These are phyloP conservation scores for Seriola rivoliana DNA, from an alignment of 2,113 vertebrate genomes.

Conservation along the genomic window DNA sequence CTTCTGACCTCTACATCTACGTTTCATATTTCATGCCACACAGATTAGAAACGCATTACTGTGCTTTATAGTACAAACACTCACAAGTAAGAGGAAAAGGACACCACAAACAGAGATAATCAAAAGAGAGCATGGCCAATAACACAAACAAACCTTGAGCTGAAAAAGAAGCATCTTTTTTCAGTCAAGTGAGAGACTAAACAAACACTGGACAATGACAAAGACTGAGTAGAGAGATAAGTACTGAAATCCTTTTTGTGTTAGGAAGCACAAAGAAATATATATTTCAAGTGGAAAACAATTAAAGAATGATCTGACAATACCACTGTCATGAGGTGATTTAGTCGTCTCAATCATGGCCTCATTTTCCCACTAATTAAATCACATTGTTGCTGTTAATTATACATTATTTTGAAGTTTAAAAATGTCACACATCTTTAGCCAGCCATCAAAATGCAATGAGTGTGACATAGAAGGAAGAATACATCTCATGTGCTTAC, in stretches of 20 bases:
- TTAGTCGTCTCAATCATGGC: neutral
- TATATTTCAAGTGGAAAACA: neutral
- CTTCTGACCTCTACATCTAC: neutral
- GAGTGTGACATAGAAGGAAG: neutral
- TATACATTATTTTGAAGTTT: neutral
- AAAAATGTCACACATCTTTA: neutral
- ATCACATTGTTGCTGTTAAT: neutral
- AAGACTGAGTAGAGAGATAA: neutral
- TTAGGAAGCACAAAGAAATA: neutral
- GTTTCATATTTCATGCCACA: neutral
- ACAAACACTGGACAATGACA: neutral
- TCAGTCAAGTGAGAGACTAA: neutral
- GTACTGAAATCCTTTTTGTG: neutral
- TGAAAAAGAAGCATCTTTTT: neutral
- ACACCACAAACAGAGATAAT: neutral
- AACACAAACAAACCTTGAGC: neutral
- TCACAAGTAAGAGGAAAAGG: neutral
- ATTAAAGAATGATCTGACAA: neutral
- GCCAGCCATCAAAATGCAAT: neutral
- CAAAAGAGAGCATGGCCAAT: neutral
- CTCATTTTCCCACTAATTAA: neutral
- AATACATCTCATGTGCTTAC: neutral
- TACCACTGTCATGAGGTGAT: neutral
- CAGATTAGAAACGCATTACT: neutral
- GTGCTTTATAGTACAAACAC: neutral